A percentile compares a stretch with the other conserved stretches of the same genome.
phyloP scores from a whole-genome alignment of 2,888 invertebrate species.

The Lasioglossum marginatum region DNA sequence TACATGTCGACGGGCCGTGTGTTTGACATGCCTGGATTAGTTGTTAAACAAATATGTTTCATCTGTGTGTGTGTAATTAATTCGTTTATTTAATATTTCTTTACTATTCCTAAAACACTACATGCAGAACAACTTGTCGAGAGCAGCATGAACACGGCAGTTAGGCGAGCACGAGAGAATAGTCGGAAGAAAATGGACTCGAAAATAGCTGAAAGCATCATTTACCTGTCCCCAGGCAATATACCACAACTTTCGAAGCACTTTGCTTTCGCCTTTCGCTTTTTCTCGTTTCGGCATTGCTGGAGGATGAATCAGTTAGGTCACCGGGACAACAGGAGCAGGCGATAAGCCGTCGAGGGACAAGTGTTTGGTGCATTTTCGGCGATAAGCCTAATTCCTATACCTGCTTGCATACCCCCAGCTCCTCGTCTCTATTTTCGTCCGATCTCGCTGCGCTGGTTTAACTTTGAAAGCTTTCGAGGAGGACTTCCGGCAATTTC shows the following conservation, averaged over 20 bases:
- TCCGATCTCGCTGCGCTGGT: not conserved
- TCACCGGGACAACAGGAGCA: conserved; percentile 73
- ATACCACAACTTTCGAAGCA: not conserved
- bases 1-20: too few species aligned
- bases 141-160: not conserved
- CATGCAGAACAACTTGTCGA: not conserved
- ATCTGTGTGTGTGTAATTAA: too few species aligned
- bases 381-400: conserved; percentile 66
- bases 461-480: not conserved
- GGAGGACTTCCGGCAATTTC: conserved; percentile 35
- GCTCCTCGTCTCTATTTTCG: conserved; percentile 41
- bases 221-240: not conserved
- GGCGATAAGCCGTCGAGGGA: conserved; percentile 73
- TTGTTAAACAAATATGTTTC: too few species aligned
- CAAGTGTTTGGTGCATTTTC: conserved; percentile 72
- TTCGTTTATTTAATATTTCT: too few species aligned
- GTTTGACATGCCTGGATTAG: too few species aligned
- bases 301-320: conserved; percentile 45
- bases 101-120: not conserved
- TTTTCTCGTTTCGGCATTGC: not conserved
- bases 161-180: not conserved
- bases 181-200: not conserved
- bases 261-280: not conserved
- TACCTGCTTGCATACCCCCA: conserved; percentile 64
- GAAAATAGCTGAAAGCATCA: not conserved